Evolutionary conservation across 2,888 invertebrate genomes (phyloP).

Genomic region (Conomelus anceps): DNA sequence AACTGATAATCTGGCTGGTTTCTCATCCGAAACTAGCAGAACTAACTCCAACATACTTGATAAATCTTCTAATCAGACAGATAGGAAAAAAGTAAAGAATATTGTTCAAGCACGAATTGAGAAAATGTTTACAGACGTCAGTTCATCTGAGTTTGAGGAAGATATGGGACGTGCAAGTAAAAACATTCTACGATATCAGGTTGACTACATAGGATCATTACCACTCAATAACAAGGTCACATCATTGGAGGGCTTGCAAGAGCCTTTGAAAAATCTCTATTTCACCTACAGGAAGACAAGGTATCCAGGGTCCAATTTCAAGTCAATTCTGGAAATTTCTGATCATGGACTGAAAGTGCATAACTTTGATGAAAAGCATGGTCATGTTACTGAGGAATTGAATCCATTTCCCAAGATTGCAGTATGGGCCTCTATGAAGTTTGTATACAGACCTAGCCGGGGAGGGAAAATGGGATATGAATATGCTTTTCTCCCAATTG

Average conservation of each 20-base stretch:
- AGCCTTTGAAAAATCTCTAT: slow-evolving; percentile 69
- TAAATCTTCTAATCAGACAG: slow-evolving; percentile 21
- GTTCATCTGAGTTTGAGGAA: slow-evolving; percentile 33
- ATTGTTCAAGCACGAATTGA: slow-evolving; percentile 81
- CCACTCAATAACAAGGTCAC: slow-evolving; percentile 66
- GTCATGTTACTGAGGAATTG: slow-evolving; percentile 42
- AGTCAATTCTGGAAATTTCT: slow-evolving; percentile 53
- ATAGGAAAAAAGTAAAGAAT: slow-evolving; percentile 42
- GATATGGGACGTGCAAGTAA: not conserved
- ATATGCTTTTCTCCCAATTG: slow-evolving; percentile 77
- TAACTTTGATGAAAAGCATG: slow-evolving; percentile 50
- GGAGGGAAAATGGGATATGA: slow-evolving; percentile 43
- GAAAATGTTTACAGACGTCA: slow-evolving; percentile 60
- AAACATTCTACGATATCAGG: slow-evolving; percentile 40
- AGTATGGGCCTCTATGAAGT: slow-evolving; percentile 87
- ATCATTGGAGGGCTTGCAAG: slow-evolving; percentile 73
- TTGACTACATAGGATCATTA: slow-evolving; percentile 76
- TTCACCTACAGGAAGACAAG: slow-evolving; percentile 33
- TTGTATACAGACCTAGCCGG: slow-evolving; percentile 55
- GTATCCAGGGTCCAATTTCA: slow-evolving; percentile 9
- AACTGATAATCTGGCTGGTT: slow-evolving; percentile 37
- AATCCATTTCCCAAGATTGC: slow-evolving; percentile 88
- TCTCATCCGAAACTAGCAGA: slow-evolving; percentile 37
- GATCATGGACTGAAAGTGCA: slow-evolving; percentile 65
- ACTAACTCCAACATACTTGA: slow-evolving; percentile 33